Conservation (phyloP, 2,113 vertebrate species). For the Ochotona curzoniae region DNA sequence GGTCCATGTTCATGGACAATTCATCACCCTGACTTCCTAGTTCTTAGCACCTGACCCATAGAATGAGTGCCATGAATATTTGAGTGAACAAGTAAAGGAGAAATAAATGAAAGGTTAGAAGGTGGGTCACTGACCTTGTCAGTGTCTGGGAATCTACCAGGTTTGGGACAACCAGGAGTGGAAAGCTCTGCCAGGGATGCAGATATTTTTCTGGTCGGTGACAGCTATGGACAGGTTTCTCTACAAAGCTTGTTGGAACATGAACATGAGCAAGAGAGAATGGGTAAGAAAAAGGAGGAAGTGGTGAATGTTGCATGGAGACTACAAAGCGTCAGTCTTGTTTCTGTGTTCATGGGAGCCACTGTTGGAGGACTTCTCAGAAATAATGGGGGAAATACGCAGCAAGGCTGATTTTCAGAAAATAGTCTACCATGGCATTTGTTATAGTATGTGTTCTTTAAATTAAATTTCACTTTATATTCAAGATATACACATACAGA, state of each 20-base stretch:
- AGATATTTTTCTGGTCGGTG: neutral
- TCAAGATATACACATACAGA: neutral
- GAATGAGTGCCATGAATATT: neutral
- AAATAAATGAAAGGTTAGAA: neutral
- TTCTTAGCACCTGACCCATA: neutral
- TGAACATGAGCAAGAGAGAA: neutral
- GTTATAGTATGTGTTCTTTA: conserved; percentile 1
- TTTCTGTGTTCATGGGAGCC: neutral
- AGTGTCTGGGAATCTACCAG: neutral
- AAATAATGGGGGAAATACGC: neutral
- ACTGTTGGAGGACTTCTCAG: neutral
- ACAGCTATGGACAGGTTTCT: neutral
- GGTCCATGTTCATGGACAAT: neutral
- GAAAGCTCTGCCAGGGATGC: neutral
- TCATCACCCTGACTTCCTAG: neutral
- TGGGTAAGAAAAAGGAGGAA: neutral
- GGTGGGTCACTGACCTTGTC: neutral
- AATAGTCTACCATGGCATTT: neutral
- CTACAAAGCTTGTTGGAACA: neutral
- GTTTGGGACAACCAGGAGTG: neutral
- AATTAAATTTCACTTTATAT: neutral
- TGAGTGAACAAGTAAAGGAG: neutral
- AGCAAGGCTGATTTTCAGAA: neutral
- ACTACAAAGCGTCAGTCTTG: neutral
- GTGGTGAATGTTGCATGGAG: neutral